Evolutionary conservation across 2,888 invertebrate genomes (phyloP).

Genomic region (Lochmaea crataegi): DNA sequence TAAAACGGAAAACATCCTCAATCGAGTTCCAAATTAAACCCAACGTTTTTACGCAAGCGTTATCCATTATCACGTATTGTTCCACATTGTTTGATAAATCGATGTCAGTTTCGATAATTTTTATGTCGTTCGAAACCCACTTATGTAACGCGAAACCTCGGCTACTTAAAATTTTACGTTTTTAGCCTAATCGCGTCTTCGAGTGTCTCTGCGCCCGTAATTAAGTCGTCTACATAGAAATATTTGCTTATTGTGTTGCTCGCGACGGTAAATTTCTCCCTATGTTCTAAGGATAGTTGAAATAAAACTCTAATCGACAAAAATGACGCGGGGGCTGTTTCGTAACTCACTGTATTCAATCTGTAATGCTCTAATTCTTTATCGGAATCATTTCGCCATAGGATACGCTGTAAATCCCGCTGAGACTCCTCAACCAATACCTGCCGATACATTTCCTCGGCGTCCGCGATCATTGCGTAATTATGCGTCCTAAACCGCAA

Average conservation of each 20-base stretch:
- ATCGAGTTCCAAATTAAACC: background rate
- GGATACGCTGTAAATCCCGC: background rate
- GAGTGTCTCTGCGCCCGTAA: background rate
- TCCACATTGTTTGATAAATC: too few relatives aligned
- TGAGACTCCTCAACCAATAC: background rate
- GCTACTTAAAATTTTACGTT: slow-evolving; percentile 1
- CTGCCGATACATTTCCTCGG: background rate
- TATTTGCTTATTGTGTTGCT: background rate
- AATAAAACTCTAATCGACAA: background rate
- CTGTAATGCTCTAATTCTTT: background rate
- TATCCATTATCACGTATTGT: background rate
- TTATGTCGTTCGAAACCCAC: slow-evolving; percentile 6
- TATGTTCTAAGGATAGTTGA: background rate
- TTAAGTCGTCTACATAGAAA: slow-evolving; percentile 13
- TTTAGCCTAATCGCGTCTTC: background rate
- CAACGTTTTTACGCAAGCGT: background rate
- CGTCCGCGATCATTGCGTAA: background rate
- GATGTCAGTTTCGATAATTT: background rate
- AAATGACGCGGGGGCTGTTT: background rate
- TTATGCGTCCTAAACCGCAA: background rate
- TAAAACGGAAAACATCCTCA: background rate
- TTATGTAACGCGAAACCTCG: background rate
- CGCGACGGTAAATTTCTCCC: background rate
- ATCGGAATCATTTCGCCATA: background rate
- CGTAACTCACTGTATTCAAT: background rate